These are phyloP conservation scores for Ginglymostoma cirratum DNA, from an alignment of 2,113 vertebrate genomes.

Conservation along the genomic window DNA sequence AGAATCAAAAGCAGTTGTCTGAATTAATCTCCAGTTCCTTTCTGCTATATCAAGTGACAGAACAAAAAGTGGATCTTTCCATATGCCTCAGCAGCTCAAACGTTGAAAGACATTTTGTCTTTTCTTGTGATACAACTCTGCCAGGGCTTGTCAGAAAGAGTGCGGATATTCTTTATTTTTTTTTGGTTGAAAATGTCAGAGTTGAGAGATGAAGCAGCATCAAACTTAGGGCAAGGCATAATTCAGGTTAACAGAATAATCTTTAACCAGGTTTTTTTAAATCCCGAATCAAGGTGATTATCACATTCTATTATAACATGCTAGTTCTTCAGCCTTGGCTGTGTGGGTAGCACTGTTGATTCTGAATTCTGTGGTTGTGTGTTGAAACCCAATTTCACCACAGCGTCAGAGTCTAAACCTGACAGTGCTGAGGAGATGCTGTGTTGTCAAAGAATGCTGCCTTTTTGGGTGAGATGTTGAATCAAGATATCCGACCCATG, in stretches of 20 bases:
- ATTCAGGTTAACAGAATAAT: background rate
- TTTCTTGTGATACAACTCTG: background rate
- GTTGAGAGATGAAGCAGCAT: background rate
- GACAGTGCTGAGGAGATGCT: background rate
- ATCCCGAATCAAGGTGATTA: background rate
- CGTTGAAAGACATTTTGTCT: background rate
- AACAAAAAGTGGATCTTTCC: background rate
- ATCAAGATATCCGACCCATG: background rate
- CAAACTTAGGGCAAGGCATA: background rate
- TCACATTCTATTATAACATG: background rate
- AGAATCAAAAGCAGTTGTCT: background rate
- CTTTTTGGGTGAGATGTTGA: background rate
- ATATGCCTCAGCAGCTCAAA: background rate
- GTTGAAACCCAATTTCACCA: background rate
- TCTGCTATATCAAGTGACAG: background rate
- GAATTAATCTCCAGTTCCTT: background rate
- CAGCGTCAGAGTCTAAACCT: background rate
- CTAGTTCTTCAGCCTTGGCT: background rate
- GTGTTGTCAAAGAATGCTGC: background rate
- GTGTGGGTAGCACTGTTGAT: no score
- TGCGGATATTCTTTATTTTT: background rate
- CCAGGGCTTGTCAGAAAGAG: background rate
- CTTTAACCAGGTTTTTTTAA: background rate
- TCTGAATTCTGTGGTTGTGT: background rate
- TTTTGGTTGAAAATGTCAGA: background rate